phyloP scores from a whole-genome alignment of 2,113 vertebrate species.

The Danionella cerebrum region DNA sequence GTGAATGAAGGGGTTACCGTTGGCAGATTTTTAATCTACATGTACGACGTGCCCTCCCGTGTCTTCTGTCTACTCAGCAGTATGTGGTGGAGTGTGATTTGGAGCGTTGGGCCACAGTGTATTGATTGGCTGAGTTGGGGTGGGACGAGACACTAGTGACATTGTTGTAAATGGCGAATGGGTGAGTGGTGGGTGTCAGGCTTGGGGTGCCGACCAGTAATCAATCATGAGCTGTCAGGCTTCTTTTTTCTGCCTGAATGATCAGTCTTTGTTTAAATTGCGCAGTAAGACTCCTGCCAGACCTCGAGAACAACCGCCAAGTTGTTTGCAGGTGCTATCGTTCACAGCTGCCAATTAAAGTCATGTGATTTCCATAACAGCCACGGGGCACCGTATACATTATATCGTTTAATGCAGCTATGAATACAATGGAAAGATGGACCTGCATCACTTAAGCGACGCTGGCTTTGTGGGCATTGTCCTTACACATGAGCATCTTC shows the following conservation, averaged over 20 bases:
- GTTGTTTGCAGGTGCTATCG: slow-evolving; percentile 78
- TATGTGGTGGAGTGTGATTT: slow-evolving; percentile 31
- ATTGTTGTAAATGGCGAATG: slow-evolving; percentile 42
- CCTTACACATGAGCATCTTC: slow-evolving; percentile 1
- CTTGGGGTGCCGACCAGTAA: slow-evolving; percentile 70
- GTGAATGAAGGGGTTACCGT: not conserved
- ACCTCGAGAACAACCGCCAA: slow-evolving; percentile 81
- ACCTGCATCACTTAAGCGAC: no score
- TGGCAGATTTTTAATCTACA: slow-evolving; percentile 35
- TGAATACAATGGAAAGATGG: slow-evolving; percentile 42
- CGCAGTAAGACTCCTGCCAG: slow-evolving; percentile 82
- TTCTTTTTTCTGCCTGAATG: slow-evolving; percentile 65
- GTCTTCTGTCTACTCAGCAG: slow-evolving; percentile 32
- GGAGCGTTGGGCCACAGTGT: slow-evolving; percentile 49
- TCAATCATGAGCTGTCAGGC: slow-evolving; percentile 74
- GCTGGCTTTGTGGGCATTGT: not conserved
- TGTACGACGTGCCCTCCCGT: slow-evolving; percentile 30
- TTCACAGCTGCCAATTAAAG: slow-evolving; percentile 80
- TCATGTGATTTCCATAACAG: slow-evolving; percentile 76
- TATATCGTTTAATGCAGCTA: slow-evolving; percentile 60
- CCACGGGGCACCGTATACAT: slow-evolving; percentile 66
- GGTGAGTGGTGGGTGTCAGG: slow-evolving; percentile 70
- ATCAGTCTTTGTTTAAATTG: slow-evolving; percentile 78
- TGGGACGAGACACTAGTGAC: slow-evolving; percentile 32
- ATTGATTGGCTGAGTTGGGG: slow-evolving; percentile 48